Percentiles rank a stretch among this genome's conserved stretches.
Conservation (phyloP, 1,140 invertebrate species). For the Gryllus bimaculatus region DNA sequence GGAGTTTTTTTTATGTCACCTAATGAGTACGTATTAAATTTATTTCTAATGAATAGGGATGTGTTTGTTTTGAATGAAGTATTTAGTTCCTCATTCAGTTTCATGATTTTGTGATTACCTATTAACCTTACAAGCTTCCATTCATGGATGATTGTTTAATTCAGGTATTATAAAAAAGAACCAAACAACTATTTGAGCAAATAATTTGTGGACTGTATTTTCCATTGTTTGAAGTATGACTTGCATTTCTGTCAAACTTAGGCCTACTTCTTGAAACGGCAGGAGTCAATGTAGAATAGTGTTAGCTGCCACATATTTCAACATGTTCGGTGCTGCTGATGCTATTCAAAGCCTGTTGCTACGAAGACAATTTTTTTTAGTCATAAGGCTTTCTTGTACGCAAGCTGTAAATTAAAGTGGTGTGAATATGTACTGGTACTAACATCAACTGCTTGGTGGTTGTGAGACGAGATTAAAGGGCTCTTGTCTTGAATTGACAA, state of each 20-base stretch:
- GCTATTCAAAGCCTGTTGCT: neutral
- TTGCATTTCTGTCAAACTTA: neutral
- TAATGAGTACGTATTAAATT: constrained; percentile 21
- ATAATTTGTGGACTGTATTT: neutral
- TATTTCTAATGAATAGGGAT: constrained; percentile 19
- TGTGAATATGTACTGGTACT: neutral
- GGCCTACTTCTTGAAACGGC: neutral
- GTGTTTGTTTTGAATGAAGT: constrained; percentile 12
- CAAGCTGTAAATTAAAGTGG: neutral
- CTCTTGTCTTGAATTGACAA: neutral
- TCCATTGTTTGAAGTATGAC: neutral
- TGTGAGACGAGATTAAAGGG: constrained; percentile 15
- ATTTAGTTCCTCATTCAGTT: neutral
- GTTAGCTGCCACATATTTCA: neutral
- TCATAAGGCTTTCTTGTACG: neutral
- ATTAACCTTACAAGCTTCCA: constrained; percentile 1
- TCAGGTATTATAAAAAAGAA: neutral
- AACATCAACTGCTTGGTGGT: constrained; percentile 13
- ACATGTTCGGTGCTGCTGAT: neutral
- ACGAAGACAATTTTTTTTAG: neutral
- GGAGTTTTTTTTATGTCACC: constrained; percentile 14
- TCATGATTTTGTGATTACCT: neutral
- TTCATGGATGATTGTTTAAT: neutral
- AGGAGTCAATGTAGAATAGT: neutral
- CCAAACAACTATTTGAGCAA: neutral